These are phyloP conservation scores for Melanostoma scalare DNA, from an alignment of 2,888 invertebrate genomes.

Conservation along the genomic window DNA sequence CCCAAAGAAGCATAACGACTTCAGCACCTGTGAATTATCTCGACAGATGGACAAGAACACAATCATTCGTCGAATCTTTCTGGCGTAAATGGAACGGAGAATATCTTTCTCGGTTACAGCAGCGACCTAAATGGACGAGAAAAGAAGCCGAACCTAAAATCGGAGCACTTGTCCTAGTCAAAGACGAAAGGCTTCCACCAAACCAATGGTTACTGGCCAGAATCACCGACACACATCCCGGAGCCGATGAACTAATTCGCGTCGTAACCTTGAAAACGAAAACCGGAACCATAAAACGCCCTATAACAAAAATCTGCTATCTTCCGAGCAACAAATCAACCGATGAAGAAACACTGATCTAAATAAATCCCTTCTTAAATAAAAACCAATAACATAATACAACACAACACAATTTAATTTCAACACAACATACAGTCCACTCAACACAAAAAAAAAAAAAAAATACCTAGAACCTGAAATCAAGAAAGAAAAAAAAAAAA, in stretches of 20 bases:
- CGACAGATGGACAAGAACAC: neutral
- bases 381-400: too few species aligned
- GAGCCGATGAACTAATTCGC: neutral
- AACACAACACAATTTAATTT: too few species aligned
- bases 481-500: too few species aligned
- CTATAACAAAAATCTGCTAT: conserved; percentile 2
- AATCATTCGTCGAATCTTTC: neutral
- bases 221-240: neutral
- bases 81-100: conserved; percentile 11
- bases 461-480: too few species aligned
- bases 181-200: neutral
- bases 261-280: conserved; percentile 2
- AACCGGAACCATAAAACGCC: neutral
- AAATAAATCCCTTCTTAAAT: too few species aligned
- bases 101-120: conserved; percentile 1
- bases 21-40: neutral
- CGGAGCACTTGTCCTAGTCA: neutral
- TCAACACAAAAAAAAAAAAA: too few species aligned
- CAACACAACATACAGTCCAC: too few species aligned
- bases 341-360: too few species aligned
- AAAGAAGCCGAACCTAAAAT: neutral
- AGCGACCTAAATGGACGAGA: conserved; percentile 1
- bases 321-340: neutral
- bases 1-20: too few species aligned
- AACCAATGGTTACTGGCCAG: neutral